A percentile compares a stretch with the other conserved stretches of the same genome.
Conservation (phyloP, 1,140 invertebrate species). For the Aphis craccivora region DNA sequence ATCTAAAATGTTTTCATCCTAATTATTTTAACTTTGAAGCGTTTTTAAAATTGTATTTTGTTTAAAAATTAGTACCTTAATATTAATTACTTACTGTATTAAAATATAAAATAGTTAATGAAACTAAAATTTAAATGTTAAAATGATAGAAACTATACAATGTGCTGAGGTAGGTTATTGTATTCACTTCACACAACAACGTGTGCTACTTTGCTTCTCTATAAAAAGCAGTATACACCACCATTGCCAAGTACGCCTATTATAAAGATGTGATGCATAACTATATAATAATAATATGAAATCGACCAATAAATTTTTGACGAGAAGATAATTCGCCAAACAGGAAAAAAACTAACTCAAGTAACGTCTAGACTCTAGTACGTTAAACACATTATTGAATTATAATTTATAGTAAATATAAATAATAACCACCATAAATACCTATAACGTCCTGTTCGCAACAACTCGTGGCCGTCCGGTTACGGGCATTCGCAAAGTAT, state of each 20-base stretch:
- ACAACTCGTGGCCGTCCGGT: no score
- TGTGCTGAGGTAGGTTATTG: not conserved
- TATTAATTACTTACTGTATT: no score
- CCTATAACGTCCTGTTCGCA: not conserved
- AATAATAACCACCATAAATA: not conserved
- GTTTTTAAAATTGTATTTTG: not conserved
- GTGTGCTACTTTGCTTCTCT: not conserved
- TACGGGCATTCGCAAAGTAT: not conserved
- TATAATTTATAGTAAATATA: not conserved
- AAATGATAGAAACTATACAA: not conserved
- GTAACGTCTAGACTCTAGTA: not conserved
- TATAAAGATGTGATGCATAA: not conserved
- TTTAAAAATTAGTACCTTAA: no score
- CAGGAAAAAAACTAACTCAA: not conserved
- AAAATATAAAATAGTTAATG: not conserved
- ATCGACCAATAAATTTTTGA: not conserved
- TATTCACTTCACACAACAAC: not conserved
- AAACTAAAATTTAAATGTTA: not conserved
- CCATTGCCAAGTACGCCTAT: not conserved
- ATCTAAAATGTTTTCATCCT: not conserved
- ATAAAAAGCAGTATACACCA: not conserved
- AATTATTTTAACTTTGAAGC: not conserved
- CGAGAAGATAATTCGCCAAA: not conserved
- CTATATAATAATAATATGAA: not conserved
- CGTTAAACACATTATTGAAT: not conserved